Evolutionary conservation across 2,888 invertebrate species (phyloP), one percentile per base, ranked within the genome.

Genomic region (Tetranychus truncatus): DNA sequence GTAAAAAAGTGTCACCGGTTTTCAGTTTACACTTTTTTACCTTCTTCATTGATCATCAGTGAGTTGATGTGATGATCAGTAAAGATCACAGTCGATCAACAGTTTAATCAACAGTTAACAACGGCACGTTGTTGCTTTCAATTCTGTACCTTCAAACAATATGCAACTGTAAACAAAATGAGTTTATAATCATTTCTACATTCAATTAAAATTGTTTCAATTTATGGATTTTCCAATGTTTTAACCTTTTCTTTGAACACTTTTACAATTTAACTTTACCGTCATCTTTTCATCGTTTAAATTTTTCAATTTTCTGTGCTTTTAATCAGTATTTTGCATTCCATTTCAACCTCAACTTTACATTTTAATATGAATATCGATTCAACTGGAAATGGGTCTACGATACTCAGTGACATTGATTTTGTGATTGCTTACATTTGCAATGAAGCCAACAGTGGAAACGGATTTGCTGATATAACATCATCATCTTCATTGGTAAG

Each of bases 381-480:
- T 55, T 55, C 55, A 55, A 15, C 55, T 55, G 5, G 5, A 9
- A 55, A 55, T 55, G 55, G 55, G 55, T 55, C 55, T 15, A 55
- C 55, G 9, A 15, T 15, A 15, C 55, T 55, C 55, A 55, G 55
- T 55, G 69, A 69, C 21, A 69, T 69, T n/a, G 69, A 69, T n/a
- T 69, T 69, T 69, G 69, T 69, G 21, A 69, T 69, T n/a, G 34
- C 21, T 69, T 69, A 69, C 8, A 69, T 69, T 24, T 69, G 21
- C n/a, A 24, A 69, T 24, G 69, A 69, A 20, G 34, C 21, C 11
- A 69, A 69, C n/a, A 24, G n/a, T 69, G 34, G 34, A 34, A 34
- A 34, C 34, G 69, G 69, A 24, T 24, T 24, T 24, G 69, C 69
- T 24, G 34, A 20, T 24, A 69, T 20, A 69, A 69, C 55, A 55